Conservation (phyloP, 2,113 vertebrate species). For the Poicephalus meyeri region DNA sequence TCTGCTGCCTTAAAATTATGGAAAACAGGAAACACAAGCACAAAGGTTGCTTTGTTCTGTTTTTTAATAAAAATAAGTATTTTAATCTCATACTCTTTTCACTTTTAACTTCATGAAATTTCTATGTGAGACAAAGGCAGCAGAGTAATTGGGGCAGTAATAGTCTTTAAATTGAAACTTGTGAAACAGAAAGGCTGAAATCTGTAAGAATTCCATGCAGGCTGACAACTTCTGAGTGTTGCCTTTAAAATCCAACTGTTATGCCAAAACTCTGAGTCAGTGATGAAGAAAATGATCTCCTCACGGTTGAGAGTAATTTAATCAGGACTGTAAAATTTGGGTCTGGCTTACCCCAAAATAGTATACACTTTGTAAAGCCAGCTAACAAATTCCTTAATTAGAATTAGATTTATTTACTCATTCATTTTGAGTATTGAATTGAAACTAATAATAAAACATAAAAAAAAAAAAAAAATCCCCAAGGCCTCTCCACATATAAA, state of each 20-base stretch:
- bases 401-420: neutral
- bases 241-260: constrained; percentile 3
- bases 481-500: neutral
- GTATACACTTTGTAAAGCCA: neutral
- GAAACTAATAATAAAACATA: neutral
- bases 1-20: constrained; percentile 14
- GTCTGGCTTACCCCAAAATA: neutral
- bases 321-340: neutral
- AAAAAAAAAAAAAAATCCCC: neutral
- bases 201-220: neutral
- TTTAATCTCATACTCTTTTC: constrained; percentile 41
- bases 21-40: constrained; percentile 31
- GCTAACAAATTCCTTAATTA: neutral
- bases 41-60: constrained; percentile 5
- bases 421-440: neutral
- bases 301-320: neutral
- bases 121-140: constrained; percentile 7
- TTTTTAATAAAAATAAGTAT: constrained; percentile 58
- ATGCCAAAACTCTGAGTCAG: neutral
- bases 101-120: constrained; percentile 57
- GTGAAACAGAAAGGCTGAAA: neutral
- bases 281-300: constrained; percentile 30
- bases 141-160: neutral
- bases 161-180: neutral
- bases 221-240: neutral